Evolutionary conservation across 1,140 invertebrate species (phyloP).

Genomic region (Drosophila bifasciata): DNA sequence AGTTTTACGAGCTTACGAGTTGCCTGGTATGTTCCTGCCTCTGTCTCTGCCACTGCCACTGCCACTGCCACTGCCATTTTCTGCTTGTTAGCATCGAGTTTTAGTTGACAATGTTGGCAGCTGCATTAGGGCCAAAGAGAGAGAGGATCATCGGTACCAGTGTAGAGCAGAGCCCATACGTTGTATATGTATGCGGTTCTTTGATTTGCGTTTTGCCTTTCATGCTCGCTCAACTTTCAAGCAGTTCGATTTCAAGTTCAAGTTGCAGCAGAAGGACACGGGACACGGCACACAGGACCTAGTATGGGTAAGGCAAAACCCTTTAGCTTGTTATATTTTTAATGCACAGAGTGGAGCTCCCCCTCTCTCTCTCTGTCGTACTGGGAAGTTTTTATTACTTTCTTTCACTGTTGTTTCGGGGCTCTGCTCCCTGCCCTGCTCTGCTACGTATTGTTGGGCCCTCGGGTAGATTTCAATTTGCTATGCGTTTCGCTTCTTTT

Average conservation of each 20-base stretch:
- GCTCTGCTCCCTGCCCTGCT: conserved; percentile 14
- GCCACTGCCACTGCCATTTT: conserved; percentile 45
- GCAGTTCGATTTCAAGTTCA: conserved; percentile 71
- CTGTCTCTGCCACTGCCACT: no score
- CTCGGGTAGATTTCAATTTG: conserved; percentile 66
- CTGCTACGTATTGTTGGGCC: conserved; percentile 14
- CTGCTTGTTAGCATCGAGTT: conserved; percentile 69
- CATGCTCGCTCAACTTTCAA: conserved; percentile 48
- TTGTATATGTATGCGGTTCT: conserved; percentile 35
- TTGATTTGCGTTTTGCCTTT: conserved; percentile 61
- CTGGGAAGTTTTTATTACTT: conserved; percentile 47
- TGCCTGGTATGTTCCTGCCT: conserved; percentile 50
- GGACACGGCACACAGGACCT: conserved; percentile 14
- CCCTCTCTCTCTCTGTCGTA: no score
- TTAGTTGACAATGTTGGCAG: conserved; percentile 70
- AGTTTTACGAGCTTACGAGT: conserved; percentile 61
- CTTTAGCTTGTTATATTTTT: conserved; percentile 54
- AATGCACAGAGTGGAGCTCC: conserved; percentile 29
- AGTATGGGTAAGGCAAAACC: conserved; percentile 17
- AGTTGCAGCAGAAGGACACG: conserved; percentile 46
- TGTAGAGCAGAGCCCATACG: conserved; percentile 17
- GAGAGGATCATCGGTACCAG: conserved; percentile 37
- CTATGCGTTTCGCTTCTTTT: conserved; percentile 45
- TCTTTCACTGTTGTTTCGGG: conserved; percentile 32
- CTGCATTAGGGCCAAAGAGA: conserved; percentile 55